Evolutionary conservation across 2,888 invertebrate genomes (phyloP).

Genomic region (Sminthurides aquaticus): DNA sequence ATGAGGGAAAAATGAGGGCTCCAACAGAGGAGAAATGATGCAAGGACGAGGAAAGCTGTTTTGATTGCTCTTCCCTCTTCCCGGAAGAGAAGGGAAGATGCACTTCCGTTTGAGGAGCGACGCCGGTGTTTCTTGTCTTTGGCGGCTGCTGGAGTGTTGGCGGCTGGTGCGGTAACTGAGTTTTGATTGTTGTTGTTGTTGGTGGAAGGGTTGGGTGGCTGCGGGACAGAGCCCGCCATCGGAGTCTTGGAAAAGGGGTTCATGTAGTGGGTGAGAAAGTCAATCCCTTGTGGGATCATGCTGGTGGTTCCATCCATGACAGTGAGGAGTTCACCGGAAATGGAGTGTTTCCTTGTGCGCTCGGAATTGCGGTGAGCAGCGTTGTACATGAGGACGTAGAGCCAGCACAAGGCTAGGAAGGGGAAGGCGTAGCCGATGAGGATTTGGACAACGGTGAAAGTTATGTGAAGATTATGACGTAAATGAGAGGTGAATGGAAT

Average conservation of each 20-base stretch:
- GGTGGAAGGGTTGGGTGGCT: not conserved
- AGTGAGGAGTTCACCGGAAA: slow-evolving; percentile 45
- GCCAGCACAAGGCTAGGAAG: slow-evolving; percentile 49
- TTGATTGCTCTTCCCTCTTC: slow-evolving; percentile 53
- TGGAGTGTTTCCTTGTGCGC: slow-evolving; percentile 50
- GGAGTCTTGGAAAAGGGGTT: slow-evolving; percentile 42
- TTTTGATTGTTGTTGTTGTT: slow-evolving; percentile 1
- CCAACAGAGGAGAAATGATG: slow-evolving; percentile 51
- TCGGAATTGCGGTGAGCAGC: slow-evolving; percentile 51
- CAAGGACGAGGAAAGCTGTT: slow-evolving; percentile 51
- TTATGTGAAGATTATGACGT: slow-evolving; percentile 41
- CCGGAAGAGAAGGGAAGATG: slow-evolving; percentile 49
- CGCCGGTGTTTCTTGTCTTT: slow-evolving; percentile 43
- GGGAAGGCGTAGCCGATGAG: slow-evolving; percentile 51
- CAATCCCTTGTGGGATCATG: slow-evolving; percentile 43
- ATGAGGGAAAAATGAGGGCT: slow-evolving; percentile 48
- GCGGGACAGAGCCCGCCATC: slow-evolving; percentile 37
- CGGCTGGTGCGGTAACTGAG: not conserved
- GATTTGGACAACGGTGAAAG: slow-evolving; percentile 47
- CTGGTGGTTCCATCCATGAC: slow-evolving; percentile 43
- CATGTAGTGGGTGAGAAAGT: slow-evolving; percentile 43
- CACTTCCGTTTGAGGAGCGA: slow-evolving; percentile 48
- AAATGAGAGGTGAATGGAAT: slow-evolving; percentile 44
- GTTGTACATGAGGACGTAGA: slow-evolving; percentile 50
- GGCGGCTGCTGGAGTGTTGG: slow-evolving; percentile 30